phyloP scores from a whole-genome alignment of 2,113 vertebrate genomes.

The Cebus imitator region DNA sequence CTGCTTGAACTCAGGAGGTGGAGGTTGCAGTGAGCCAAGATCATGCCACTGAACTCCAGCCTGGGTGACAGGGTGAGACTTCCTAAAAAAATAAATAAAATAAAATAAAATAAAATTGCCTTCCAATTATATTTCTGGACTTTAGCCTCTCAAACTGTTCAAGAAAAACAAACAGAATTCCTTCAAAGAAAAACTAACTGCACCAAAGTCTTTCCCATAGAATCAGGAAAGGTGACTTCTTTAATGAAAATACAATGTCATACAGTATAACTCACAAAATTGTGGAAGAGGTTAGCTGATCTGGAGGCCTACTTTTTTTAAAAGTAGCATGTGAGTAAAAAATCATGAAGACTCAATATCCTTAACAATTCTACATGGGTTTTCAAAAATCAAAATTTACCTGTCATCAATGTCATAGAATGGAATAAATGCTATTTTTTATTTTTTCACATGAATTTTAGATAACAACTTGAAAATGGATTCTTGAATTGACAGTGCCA shows the following conservation, averaged over 20 bases:
- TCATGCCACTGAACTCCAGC: no score
- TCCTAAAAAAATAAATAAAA: no score
- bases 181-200: neutral
- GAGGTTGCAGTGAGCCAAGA: no score
- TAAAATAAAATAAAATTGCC: slow-evolving; percentile 15
- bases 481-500: slow-evolving; percentile 12
- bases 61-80: no score
- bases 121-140: neutral
- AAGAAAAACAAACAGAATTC: slow-evolving; percentile 34
- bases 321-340: neutral
- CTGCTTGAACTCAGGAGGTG: no score
- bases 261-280: neutral
- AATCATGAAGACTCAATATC: neutral
- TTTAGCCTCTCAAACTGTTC: neutral
- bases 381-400: slow-evolving; percentile 22
- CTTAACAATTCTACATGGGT: neutral
- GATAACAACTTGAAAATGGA: neutral
- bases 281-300: neutral
- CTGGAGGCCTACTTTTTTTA: neutral
- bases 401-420: neutral
- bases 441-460: slow-evolving; percentile 46
- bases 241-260: neutral
- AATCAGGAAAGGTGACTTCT: neutral
- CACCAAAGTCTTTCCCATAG: neutral
- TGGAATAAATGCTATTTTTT: neutral